phyloP scores from a whole-genome alignment of 2,888 invertebrate genomes.

The Tetramorium bicarinatum region DNA sequence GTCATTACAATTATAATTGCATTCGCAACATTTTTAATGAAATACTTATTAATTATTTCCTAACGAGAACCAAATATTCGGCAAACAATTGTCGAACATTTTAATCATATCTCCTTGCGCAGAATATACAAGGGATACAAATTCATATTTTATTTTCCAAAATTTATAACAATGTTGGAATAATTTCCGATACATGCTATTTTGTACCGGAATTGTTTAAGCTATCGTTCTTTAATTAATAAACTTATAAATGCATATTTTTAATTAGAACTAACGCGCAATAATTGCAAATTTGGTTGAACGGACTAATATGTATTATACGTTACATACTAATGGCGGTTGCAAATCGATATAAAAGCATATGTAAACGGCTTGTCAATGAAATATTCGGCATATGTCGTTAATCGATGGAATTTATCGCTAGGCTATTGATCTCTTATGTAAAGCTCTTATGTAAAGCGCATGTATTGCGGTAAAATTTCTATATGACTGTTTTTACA shows the following conservation, averaged over 20 bases:
- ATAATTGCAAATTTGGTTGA: not conserved
- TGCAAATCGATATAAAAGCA: conserved; percentile 3
- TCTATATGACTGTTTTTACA: not conserved
- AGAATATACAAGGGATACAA: not conserved
- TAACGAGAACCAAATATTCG: not conserved
- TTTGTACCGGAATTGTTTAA: not conserved
- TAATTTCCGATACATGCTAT: not conserved
- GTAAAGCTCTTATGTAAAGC: not conserved
- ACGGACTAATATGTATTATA: not conserved
- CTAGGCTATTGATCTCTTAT: not conserved
- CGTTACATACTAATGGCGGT: not conserved
- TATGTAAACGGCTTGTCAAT: conserved; percentile 2
- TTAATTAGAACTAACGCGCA: not conserved
- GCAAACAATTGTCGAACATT: not conserved
- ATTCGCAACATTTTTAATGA: conserved; percentile 14
- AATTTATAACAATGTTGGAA: not conserved
- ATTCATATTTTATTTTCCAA: not conserved
- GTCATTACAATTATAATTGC: not conserved
- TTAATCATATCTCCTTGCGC: not conserved
- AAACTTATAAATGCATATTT: not conserved
- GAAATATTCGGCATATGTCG: not conserved
- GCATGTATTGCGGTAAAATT: not conserved
- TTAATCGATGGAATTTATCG: not conserved
- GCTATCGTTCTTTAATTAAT: not conserved
- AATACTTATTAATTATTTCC: not conserved